phyloP scores from a whole-genome alignment of 2,113 vertebrate genomes.

The Nothobranchius kuhntae region DNA sequence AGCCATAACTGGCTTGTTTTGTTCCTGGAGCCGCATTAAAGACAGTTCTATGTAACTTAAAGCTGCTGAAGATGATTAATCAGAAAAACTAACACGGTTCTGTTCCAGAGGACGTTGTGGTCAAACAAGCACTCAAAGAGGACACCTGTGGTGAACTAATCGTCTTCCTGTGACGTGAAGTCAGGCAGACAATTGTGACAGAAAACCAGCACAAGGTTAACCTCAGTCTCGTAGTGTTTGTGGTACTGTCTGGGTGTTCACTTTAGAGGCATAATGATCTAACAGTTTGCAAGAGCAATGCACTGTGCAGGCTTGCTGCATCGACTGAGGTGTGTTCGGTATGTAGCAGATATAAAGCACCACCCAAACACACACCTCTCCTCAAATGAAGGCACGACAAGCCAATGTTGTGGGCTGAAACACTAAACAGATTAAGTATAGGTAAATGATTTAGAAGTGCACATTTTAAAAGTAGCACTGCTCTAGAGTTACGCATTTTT shows the following conservation, averaged over 20 bases:
- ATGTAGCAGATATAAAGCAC: constrained; percentile 9
- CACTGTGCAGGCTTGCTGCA: not conserved
- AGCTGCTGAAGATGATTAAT: constrained; percentile 9
- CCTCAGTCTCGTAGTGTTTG: constrained; percentile 18
- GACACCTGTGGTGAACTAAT: constrained; percentile 57
- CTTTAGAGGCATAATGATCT: not conserved
- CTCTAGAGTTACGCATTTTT: too few relatives aligned
- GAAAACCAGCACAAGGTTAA: constrained; percentile 42
- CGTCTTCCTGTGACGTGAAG: constrained; percentile 56
- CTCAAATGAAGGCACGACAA: constrained; percentile 39
- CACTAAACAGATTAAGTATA: not conserved
- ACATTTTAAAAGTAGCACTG: too few relatives aligned
- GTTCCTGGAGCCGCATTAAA: not conserved
- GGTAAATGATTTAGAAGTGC: too few relatives aligned
- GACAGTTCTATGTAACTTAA: constrained; percentile 8
- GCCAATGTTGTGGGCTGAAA: constrained; percentile 52
- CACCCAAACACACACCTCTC: constrained; percentile 23
- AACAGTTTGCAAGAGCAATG: constrained; percentile 7
- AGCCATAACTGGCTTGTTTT: constrained; percentile 3
- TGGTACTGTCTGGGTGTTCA: constrained; percentile 26
- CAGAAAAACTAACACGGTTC: constrained; percentile 20
- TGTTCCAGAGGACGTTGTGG: constrained; percentile 28
- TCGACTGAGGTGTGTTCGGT: constrained; percentile 6
- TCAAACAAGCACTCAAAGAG: constrained; percentile 52
- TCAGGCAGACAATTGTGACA: constrained; percentile 61